phyloP scores from a whole-genome alignment of 2,797 vertebrate species.

The Pteronotus mesoamericanus region DNA sequence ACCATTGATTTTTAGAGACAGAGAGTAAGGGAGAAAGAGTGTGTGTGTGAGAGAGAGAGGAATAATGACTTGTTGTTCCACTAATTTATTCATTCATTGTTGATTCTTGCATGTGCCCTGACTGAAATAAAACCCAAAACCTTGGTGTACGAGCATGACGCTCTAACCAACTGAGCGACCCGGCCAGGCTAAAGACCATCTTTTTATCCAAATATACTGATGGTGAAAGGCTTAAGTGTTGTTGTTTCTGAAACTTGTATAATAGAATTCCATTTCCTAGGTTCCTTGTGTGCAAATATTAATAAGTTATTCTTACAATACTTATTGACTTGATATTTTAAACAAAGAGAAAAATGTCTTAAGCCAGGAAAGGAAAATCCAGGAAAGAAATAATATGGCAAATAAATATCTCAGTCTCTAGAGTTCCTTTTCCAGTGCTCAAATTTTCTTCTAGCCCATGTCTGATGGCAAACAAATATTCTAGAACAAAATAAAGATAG shows the following conservation, averaged over 20 bases:
- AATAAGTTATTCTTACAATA: background rate
- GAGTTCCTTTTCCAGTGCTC: background rate
- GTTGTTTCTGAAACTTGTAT: background rate
- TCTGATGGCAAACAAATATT: background rate
- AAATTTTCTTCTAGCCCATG: background rate
- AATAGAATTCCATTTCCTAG: background rate
- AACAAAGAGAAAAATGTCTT: constrained; percentile 1
- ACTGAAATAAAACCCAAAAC: background rate
- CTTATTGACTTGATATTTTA: constrained; percentile 15
- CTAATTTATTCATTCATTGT: background rate
- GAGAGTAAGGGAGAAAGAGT: background rate
- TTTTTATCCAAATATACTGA: background rate
- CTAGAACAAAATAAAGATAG: background rate
- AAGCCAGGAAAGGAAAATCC: background rate
- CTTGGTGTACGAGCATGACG: background rate
- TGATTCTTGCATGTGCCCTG: background rate
- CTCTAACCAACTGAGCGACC: background rate
- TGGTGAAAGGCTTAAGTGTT: background rate
- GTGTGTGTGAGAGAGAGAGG: background rate
- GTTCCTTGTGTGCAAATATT: background rate
- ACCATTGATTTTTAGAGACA: background rate
- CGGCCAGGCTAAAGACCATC: background rate
- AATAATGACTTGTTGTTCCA: background rate
- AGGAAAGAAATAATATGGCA: background rate
- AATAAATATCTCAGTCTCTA: background rate